These are phyloP conservation scores for Pseudorhiza aurosa DNA, from an alignment of 30 jellyfish, hydroid and myxozoan species.

Conservation along the genomic window DNA sequence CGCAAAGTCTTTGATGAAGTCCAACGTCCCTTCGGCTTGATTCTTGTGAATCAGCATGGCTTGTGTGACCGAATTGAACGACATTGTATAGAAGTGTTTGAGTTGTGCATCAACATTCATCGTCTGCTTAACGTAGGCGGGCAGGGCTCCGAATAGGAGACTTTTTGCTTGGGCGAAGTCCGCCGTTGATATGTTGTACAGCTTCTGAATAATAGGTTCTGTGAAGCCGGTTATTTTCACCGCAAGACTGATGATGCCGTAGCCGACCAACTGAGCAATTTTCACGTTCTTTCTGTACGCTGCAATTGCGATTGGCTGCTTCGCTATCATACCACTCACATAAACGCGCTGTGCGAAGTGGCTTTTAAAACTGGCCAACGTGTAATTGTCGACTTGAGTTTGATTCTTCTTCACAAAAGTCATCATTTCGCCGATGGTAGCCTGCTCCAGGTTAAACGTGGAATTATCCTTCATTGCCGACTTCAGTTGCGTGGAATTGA, in stretches of 20 bases:
- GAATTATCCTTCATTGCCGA: background rate
- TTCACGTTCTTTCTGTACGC: constrained; percentile 1
- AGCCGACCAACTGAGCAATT: background rate
- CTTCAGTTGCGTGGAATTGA: background rate
- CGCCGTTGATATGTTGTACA: background rate
- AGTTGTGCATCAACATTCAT: background rate
- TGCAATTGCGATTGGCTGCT: background rate
- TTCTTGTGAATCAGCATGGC: background rate
- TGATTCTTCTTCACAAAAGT: background rate
- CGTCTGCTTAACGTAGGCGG: background rate
- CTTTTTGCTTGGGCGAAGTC: background rate
- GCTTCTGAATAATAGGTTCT: background rate
- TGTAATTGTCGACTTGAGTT: background rate
- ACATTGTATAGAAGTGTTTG: constrained; percentile 6
- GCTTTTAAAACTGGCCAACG: background rate
- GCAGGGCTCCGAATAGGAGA: background rate
- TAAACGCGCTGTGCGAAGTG: background rate
- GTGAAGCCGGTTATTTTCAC: background rate
- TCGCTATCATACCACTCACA: background rate
- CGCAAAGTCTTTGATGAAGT: background rate
- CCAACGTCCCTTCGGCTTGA: background rate
- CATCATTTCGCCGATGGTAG: constrained; percentile 1
- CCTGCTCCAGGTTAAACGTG: background rate
- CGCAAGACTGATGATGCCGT: background rate
- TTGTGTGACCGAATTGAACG: background rate